Conservation (phyloP, 30 jellyfish, hydroid and myxozoan species). For the Thelohanellus kitauei region DNA sequence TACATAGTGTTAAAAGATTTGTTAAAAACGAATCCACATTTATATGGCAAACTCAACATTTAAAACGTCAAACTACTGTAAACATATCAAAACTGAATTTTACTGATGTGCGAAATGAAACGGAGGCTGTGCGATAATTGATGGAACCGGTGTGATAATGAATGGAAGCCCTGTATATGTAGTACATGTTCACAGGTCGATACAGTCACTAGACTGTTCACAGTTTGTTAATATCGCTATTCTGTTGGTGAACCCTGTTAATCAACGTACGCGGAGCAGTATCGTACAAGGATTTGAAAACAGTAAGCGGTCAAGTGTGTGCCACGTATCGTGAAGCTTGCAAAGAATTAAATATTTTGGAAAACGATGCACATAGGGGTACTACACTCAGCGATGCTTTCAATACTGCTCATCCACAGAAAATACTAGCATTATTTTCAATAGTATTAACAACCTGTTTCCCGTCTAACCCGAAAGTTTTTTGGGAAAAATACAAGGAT, state of each 20-base stretch:
- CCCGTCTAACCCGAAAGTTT: neutral
- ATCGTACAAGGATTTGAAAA: neutral
- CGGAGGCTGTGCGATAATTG: no score
- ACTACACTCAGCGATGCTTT: neutral
- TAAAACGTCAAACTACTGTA: no score
- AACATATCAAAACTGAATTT: no score
- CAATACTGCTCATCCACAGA: neutral
- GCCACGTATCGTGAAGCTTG: slow-evolving; percentile 1
- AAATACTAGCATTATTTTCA: neutral
- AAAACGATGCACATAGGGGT: neutral
- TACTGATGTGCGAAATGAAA: no score
- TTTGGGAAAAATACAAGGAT: neutral
- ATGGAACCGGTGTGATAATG: no score
- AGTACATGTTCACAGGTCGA: no score
- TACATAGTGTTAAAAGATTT: no score
- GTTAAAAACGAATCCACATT: no score
- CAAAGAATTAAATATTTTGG: neutral
- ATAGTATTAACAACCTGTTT: neutral
- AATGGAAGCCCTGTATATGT: no score
- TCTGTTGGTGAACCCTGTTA: neutral
- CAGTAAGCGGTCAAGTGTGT: neutral
- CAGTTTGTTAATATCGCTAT: no score
- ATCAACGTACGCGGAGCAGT: neutral
- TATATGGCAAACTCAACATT: no score
- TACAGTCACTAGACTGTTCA: no score